A percentile compares a stretch with the other conserved stretches of the same genome.
Conservation (phyloP, 2,797 vertebrate species). For the Schizothorax lantsangensis region DNA sequence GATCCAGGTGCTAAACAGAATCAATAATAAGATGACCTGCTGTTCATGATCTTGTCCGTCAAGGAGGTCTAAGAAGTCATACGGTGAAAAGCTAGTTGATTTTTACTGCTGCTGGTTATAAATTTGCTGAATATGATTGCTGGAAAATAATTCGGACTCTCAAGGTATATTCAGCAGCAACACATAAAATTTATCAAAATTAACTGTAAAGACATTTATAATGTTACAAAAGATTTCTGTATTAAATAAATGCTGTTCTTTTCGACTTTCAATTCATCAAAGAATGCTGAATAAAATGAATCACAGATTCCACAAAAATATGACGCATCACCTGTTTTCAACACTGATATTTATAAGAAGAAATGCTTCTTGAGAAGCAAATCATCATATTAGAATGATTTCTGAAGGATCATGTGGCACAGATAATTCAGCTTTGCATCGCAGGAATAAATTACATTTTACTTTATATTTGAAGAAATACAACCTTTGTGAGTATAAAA, state of each 20-base stretch:
- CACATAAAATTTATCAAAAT: background rate
- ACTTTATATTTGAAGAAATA: too few relatives aligned
- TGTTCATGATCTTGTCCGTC: constrained; percentile 6
- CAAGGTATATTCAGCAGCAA: background rate
- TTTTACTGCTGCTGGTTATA: background rate
- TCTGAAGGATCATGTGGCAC: background rate
- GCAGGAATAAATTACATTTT: background rate
- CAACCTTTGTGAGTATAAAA: too few relatives aligned
- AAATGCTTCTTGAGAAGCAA: background rate
- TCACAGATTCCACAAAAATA: background rate
- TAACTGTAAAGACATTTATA: background rate
- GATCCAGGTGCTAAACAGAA: constrained; percentile 23
- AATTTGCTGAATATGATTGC: background rate
- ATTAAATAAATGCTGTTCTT: background rate
- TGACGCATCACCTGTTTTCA: background rate
- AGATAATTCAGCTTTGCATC: background rate
- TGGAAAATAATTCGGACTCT: background rate
- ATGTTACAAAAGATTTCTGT: background rate
- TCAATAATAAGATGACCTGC: constrained; percentile 8
- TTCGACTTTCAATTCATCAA: background rate
- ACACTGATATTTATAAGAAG: background rate
- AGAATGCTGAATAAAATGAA: background rate
- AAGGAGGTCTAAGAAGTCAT: background rate
- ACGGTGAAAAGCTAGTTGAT: background rate
- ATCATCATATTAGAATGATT: background rate